phyloP scores from a whole-genome alignment of 2,888 invertebrate species.

The Apotomis betuletana region DNA sequence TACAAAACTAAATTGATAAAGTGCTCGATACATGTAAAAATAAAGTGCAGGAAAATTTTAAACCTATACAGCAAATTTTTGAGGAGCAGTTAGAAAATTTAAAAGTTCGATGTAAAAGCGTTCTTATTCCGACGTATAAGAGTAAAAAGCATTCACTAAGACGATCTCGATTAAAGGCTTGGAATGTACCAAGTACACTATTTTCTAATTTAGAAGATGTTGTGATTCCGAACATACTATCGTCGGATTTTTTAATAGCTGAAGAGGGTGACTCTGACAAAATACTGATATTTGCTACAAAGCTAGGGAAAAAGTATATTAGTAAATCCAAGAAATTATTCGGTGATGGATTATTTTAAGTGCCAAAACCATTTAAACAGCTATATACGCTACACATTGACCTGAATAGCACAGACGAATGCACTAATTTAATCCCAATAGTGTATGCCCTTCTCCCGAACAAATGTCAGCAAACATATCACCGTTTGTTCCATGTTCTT shows the following conservation, averaged over 20 bases:
- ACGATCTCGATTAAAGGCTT: slow-evolving; percentile 27
- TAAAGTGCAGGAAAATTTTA: too few relatives aligned
- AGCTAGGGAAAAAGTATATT: slow-evolving; percentile 11
- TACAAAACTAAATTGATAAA: too few relatives aligned
- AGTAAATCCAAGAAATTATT: slow-evolving; percentile 21
- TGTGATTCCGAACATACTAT: slow-evolving; percentile 10
- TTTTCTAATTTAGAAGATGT: slow-evolving; percentile 24
- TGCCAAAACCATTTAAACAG: slow-evolving; percentile 27
- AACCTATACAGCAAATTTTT: too few relatives aligned
- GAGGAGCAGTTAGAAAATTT: too few relatives aligned
- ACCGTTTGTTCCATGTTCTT: slow-evolving; percentile 20
- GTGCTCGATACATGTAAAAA: too few relatives aligned
- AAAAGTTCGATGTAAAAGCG: too few relatives aligned
- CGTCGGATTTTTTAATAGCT: slow-evolving; percentile 16
- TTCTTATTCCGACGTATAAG: slow-evolving; percentile 24
- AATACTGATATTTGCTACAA: slow-evolving; percentile 10
- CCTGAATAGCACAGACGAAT: too few relatives aligned
- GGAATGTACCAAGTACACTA: slow-evolving; percentile 23
- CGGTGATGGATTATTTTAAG: slow-evolving; percentile 27
- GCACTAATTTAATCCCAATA: too few relatives aligned
- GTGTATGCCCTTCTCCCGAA: not conserved
- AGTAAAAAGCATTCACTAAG: slow-evolving; percentile 27
- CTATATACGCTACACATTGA: too few relatives aligned
- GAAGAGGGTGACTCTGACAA: slow-evolving; percentile 9
- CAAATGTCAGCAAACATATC: slow-evolving; percentile 28